Percentiles rank a stretch among this genome's conserved stretches.
phyloP scores from a whole-genome alignment of 2,797 vertebrate species.

The Macropodus opercularis region DNA sequence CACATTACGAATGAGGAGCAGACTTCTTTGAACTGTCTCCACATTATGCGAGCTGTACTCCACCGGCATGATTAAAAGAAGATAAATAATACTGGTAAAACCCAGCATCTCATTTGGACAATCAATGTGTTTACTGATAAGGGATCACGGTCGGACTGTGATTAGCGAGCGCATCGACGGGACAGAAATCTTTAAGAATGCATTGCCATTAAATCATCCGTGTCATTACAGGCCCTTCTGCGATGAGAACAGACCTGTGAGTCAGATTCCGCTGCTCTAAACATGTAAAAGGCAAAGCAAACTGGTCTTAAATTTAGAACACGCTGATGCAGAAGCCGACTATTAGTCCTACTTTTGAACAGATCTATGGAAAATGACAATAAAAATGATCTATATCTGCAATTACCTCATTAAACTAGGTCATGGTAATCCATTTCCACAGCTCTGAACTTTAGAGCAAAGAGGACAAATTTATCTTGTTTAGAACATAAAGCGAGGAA shows the following conservation, averaged over 20 bases:
- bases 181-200: conserved; percentile 43
- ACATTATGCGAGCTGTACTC: not conserved
- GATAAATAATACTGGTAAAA: conserved; percentile 51
- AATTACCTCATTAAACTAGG: conserved; percentile 71
- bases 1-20: not conserved
- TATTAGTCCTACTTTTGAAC: conserved; percentile 22
- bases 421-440: conserved; percentile 67
- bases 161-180: conserved; percentile 47
- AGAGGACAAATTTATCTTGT: conserved; percentile 56
- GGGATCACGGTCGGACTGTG: conserved; percentile 51
- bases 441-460: conserved; percentile 38
- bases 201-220: conserved; percentile 46
- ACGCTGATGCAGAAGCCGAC: conserved; percentile 15
- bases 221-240: conserved; percentile 32
- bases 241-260: conserved; percentile 3
- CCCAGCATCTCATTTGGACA: conserved; percentile 58
- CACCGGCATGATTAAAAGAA: conserved; percentile 31
- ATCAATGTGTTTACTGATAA: conserved; percentile 64
- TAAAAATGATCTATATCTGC: conserved; percentile 57
- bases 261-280: too few species aligned
- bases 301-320: conserved; percentile 32
- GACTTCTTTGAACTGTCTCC: conserved; percentile 22
- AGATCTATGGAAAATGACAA: conserved; percentile 49
- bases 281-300: conserved; percentile 24
- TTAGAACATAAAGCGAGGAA: conserved; percentile 57